A percentile compares a stretch with the other conserved stretches of the same genome.
These are phyloP conservation scores for Bimastos eiseni DNA, from an alignment of 2,888 invertebrate species.

Conservation along the genomic window DNA sequence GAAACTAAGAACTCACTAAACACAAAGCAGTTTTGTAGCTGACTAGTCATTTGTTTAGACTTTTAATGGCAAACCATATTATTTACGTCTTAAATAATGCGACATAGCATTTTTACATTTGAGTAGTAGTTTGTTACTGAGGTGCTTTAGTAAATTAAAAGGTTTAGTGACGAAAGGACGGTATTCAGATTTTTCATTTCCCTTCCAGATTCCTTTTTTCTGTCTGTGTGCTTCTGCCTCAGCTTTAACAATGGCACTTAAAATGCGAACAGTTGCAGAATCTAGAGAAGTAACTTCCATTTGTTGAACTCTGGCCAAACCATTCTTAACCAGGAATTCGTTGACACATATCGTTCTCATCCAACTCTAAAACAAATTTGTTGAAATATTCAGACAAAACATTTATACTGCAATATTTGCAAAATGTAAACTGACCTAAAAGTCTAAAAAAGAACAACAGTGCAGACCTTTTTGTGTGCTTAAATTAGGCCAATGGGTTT, in stretches of 20 bases:
- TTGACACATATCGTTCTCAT: background rate
- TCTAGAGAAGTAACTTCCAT: background rate
- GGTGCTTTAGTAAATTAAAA: background rate
- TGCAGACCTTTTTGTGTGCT: too few species aligned
- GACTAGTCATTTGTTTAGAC: background rate
- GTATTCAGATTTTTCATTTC: background rate
- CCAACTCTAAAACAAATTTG: background rate
- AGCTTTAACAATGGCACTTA: background rate
- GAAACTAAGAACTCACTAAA: background rate
- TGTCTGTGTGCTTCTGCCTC: background rate
- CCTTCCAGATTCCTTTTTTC: background rate
- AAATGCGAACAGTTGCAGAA: background rate
- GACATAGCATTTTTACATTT: background rate
- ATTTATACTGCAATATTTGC: background rate
- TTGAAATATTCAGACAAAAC: background rate
- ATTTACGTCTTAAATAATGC: background rate
- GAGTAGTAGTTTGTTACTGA: background rate
- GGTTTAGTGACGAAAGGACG: background rate
- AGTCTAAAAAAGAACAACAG: too few species aligned
- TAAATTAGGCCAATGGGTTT: too few species aligned
- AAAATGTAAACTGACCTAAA: too few species aligned
- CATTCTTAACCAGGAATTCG: constrained; percentile 13
- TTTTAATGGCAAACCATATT: background rate
- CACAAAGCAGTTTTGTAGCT: background rate
- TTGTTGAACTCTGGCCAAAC: constrained; percentile 13